Percentiles rank a stretch among this genome's conserved stretches.
These are phyloP conservation scores for Salvator merianae DNA, from an alignment of 2,113 vertebrate species.

Conservation along the genomic window DNA sequence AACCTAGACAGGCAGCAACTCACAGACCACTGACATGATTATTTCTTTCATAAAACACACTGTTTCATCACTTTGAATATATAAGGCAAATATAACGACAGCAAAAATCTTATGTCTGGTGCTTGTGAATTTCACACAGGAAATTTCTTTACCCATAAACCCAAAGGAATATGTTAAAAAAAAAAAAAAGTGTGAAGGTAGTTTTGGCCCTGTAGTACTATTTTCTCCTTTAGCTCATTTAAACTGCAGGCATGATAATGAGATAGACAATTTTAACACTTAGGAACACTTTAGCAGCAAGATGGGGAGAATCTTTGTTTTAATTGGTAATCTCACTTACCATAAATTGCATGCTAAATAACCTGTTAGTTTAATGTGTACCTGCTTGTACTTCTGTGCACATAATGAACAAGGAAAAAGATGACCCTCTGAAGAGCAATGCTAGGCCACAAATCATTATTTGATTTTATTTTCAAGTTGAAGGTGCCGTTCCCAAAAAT, in stretches of 20 bases:
- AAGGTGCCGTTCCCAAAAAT: conserved; percentile 64
- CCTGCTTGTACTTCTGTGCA: conserved; percentile 40
- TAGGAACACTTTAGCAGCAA: conserved; percentile 8
- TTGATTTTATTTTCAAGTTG: conserved; percentile 45
- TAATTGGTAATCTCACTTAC: conserved; percentile 57
- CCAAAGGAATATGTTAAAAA: no score
- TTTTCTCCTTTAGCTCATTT: conserved; percentile 17
- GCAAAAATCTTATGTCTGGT: no score
- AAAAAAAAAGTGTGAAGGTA: no score
- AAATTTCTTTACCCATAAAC: no score
- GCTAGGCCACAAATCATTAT: conserved; percentile 54
- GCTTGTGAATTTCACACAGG: no score
- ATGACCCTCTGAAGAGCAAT: conserved; percentile 57
- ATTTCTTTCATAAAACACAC: no score
- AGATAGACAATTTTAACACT: neutral
- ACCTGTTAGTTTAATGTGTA: conserved; percentile 61
- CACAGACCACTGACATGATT: no score
- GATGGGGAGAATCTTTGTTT: conserved; percentile 23
- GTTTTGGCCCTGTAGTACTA: no score
- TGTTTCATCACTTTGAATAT: no score
- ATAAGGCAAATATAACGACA: no score
- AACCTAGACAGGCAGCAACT: no score
- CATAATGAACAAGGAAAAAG: conserved; percentile 51
- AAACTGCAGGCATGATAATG: neutral
- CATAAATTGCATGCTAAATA: conserved; percentile 55